A percentile compares a stretch with the other conserved stretches of the same genome.
phyloP scores from a whole-genome alignment of 2,797 vertebrate species.

The Pelodytes ibericus region DNA sequence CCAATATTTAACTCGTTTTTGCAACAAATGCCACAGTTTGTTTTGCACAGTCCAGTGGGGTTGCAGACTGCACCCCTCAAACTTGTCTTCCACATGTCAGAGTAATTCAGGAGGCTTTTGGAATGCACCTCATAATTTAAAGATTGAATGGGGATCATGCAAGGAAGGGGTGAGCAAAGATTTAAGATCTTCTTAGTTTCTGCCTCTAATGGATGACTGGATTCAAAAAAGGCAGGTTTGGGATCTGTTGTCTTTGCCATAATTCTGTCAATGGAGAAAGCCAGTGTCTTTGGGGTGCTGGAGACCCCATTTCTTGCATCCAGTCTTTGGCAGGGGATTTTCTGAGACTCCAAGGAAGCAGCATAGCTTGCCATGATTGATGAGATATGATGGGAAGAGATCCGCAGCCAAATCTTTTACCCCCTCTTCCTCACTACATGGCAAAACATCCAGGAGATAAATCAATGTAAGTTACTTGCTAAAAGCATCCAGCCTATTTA shows the following conservation, averaged over 20 bases:
- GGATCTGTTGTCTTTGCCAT: constrained; percentile 93
- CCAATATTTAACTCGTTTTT: constrained; percentile 84
- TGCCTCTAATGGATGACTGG: constrained; percentile 70
- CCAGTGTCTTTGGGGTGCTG: constrained; percentile 87
- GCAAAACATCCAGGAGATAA: constrained; percentile 79
- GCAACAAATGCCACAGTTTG: constrained; percentile 86
- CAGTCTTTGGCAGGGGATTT: constrained; percentile 80
- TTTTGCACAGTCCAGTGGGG: constrained; percentile 85
- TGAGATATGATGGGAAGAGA: constrained; percentile 63
- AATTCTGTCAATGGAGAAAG: constrained; percentile 98
- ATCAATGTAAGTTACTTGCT: constrained; percentile 91
- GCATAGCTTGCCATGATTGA: constrained; percentile 87
- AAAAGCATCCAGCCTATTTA: constrained; percentile 85
- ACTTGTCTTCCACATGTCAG: constrained; percentile 93
- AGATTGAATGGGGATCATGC: constrained; percentile 91
- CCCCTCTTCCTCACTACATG: constrained; percentile 77
- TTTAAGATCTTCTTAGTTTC: constrained; percentile 81
- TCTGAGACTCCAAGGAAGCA: constrained; percentile 86
- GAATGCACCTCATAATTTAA: constrained; percentile 89
- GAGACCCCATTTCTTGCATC: constrained; percentile 78
- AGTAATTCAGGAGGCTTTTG: constrained; percentile 93
- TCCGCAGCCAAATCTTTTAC: constrained; percentile 68
- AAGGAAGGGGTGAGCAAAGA: constrained; percentile 89
- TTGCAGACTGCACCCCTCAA: constrained; percentile 81
- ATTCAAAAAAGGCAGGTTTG: constrained; percentile 69